These are phyloP conservation scores for Drosophila sp. DNA, from an alignment of 1,140 invertebrate genomes.

Conservation along the genomic window DNA sequence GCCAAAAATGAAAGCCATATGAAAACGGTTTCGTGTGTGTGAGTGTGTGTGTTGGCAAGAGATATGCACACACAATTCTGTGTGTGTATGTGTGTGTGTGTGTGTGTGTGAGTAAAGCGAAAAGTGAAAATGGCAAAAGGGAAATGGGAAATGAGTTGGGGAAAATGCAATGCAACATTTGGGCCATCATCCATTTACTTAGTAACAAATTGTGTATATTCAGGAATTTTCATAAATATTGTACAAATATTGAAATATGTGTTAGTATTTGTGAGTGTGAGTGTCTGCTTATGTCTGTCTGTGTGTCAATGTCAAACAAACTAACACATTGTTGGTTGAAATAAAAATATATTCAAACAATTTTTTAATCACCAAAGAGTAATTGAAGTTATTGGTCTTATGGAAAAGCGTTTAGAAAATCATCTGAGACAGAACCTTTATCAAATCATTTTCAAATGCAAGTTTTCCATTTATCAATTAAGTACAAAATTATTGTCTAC, in stretches of 20 bases:
- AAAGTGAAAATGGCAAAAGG: neutral
- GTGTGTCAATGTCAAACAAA: slow-evolving; percentile 1
- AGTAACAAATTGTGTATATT: slow-evolving; percentile 4
- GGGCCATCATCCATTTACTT: slow-evolving; percentile 4
- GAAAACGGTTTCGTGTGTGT: neutral
- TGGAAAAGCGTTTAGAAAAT: too few relatives aligned
- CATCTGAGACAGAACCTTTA: too few relatives aligned
- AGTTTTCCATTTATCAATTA: too few relatives aligned
- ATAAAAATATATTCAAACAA: neutral
- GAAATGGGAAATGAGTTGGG: neutral
- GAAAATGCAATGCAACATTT: slow-evolving; percentile 7
- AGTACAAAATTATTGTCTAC: too few relatives aligned
- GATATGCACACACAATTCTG: neutral
- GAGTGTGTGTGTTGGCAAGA: too few relatives aligned
- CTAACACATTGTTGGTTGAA: neutral
- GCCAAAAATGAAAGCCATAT: slow-evolving; percentile 11
- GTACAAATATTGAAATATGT: neutral
- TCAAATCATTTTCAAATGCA: too few relatives aligned
- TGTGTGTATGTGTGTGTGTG: neutral
- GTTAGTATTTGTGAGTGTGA: slow-evolving; percentile 12
- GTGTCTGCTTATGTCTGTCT: slow-evolving; percentile 14
- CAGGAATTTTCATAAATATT: slow-evolving; percentile 17
- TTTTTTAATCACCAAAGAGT: neutral
- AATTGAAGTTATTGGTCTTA: neutral
- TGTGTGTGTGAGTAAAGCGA: neutral